Evolutionary conservation across 1,140 invertebrate genomes (phyloP).

Genomic region (Palaemon carinicauda): DNA sequence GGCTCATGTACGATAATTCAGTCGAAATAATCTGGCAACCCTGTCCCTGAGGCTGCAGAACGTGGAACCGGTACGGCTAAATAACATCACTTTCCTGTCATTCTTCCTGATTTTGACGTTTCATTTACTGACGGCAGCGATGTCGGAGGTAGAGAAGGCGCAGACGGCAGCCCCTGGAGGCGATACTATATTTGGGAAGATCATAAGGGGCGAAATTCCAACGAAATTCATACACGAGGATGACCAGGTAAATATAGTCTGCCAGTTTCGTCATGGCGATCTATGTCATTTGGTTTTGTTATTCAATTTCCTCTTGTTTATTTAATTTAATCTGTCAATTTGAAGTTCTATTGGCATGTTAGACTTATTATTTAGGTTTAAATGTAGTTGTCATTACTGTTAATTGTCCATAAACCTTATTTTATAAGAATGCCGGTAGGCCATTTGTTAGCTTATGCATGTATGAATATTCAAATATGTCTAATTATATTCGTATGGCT

Average conservation of each 20-base stretch:
- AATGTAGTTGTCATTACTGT: no score
- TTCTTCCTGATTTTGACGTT: not conserved
- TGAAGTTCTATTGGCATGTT: not conserved
- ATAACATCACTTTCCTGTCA: no score
- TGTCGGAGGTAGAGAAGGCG: conserved; percentile 54
- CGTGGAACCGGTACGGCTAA: no score
- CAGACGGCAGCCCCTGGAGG: conserved; percentile 35
- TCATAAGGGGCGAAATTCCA: conserved; percentile 92
- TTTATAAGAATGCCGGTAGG: no score
- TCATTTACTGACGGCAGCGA: not conserved
- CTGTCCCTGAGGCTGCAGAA: no score
- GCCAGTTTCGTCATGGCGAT: not conserved
- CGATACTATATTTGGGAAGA: conserved; percentile 94
- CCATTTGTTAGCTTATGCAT: no score
- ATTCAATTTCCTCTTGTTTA: no score
- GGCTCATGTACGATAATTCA: no score
- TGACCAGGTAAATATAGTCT: conserved; percentile 73
- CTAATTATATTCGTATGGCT: no score
- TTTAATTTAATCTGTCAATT: not conserved
- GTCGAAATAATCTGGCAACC: no score
- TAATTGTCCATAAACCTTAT: no score
- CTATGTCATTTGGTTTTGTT: not conserved
- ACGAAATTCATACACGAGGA: conserved; percentile 95
- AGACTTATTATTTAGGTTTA: not conserved
- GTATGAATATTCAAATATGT: no score